Base-by-base conservation (phyloP, 1,140 invertebrate genomes). In the Physella acuta region DNA sequence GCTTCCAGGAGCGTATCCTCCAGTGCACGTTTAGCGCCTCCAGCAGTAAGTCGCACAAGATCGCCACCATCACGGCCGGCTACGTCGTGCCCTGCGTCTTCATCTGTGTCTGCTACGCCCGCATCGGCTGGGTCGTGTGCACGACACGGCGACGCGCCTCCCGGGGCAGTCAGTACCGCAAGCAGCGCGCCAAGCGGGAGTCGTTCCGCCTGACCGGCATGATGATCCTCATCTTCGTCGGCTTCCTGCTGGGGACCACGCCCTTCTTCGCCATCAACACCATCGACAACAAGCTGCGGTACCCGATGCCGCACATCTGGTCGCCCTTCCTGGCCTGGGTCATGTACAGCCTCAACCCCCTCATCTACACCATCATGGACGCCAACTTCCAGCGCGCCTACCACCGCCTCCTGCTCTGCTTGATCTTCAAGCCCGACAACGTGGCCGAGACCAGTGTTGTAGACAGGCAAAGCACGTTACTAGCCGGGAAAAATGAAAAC, bases 61-160 rank as follows among this genome's bases (percentile, higher is more conserved):
- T 79, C 39, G 69, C 70, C 14, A 75, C 70, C 16, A 75, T 81
- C 3, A 81, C 79, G 51, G 39, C 73, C 5, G 79, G 79, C 20
- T 81, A 76, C 44, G 76, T 81, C 14, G 71, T 79, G 0, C 79
- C 79, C 24, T 79, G 78, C 69, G 51, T 79, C 30, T 81, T 81
- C 63, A 79, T 81, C 36, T 68, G 68, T 53, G 75, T 78, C 61
- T 81, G 79, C 62, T 81, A 81, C 53, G 78, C 77, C 24, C 73
- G 79, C 44, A 79, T 81, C 14, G 79, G 79, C 24, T 78, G 76
- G 37, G 74, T 75, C 1, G 79, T 78, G 14, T 78, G 73, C 70
- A 60, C 69, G 71, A 75, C 73, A 68, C 74, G 59, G 72, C 75
- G 77, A 55, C 76, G 56, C 63, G 76, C 64, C 44, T 72, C 62